phyloP scores from a whole-genome alignment of 2,888 invertebrate species.

The Melikaiella ostensackeni region DNA sequence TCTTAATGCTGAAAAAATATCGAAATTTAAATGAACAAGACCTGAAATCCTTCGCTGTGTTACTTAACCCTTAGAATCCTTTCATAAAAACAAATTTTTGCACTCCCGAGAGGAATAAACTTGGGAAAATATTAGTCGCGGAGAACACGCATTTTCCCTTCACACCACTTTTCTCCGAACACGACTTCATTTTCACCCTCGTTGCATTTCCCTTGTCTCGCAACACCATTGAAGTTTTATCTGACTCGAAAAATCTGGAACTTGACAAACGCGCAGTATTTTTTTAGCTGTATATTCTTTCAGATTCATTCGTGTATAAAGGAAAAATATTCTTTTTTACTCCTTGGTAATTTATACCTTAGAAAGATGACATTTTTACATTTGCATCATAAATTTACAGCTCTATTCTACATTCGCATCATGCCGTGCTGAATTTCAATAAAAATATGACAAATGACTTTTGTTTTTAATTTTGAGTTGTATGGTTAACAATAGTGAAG shows the following conservation, averaged over 20 bases:
- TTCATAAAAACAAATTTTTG: neutral
- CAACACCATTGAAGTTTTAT: conserved; percentile 29
- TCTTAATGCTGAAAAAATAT: neutral
- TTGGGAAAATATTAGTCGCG: conserved; percentile 9
- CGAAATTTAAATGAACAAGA: neutral
- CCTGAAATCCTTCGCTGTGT: neutral
- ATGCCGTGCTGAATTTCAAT: neutral
- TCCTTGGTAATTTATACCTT: neutral
- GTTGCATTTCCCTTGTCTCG: neutral
- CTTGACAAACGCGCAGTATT: conserved; percentile 1
- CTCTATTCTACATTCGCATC: too few relatives aligned
- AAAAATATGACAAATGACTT: neutral
- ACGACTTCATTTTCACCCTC: conserved; percentile 30
- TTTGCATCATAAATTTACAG: too few relatives aligned
- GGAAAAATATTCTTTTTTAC: neutral
- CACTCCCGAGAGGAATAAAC: neutral
- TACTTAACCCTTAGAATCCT: neutral
- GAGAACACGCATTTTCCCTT: conserved; percentile 7
- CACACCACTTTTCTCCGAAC: conserved; percentile 18
- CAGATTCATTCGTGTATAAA: neutral
- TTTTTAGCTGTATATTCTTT: neutral
- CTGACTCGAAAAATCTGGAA: conserved; percentile 28
- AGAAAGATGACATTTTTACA: too few relatives aligned
- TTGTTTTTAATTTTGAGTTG: neutral
- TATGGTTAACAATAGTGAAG: too few relatives aligned